A percentile compares a stretch with the other conserved stretches of the same genome.
phyloP scores from a whole-genome alignment of 2,113 vertebrate species.

The Cyanoramphus novaezelandiae region DNA sequence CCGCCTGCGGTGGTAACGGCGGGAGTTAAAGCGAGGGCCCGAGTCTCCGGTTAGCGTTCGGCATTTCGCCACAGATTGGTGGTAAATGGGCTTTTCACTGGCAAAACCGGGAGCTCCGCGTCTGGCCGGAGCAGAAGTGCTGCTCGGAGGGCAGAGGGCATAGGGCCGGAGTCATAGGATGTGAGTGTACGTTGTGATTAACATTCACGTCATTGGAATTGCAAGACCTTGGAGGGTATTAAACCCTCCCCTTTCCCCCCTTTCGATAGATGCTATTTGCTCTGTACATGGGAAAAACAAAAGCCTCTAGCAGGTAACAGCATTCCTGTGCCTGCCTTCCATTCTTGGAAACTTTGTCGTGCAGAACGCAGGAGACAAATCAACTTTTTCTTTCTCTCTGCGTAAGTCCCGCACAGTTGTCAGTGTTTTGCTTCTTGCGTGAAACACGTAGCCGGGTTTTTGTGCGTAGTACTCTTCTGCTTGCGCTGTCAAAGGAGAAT shows the following conservation, averaged over 20 bases:
- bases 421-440: neutral
- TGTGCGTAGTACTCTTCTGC: fast-evolving
- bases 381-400: neutral
- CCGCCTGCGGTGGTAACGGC: fast-evolving
- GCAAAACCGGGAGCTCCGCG: neutral
- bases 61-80: fast-evolving
- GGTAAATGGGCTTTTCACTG: neutral
- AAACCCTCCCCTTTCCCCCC: neutral
- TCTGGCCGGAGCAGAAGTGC: neutral
- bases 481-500: neutral
- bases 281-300: neutral
- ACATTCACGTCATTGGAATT: neutral
- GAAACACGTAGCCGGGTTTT: neutral
- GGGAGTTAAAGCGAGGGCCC: neutral
- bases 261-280: neutral
- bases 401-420: neutral
- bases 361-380: neutral
- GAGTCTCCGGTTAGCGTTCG: neutral
- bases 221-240: neutral
- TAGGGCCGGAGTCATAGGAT: neutral
- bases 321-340: neutral
- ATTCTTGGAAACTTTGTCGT: neutral
- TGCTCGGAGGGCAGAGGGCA: neutral
- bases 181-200: neutral
- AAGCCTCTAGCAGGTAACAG: neutral